A percentile compares a stretch with the other conserved stretches of the same genome.
phyloP scores from a whole-genome alignment of 2,797 vertebrate genomes.

The Crenichthys baileyi region DNA sequence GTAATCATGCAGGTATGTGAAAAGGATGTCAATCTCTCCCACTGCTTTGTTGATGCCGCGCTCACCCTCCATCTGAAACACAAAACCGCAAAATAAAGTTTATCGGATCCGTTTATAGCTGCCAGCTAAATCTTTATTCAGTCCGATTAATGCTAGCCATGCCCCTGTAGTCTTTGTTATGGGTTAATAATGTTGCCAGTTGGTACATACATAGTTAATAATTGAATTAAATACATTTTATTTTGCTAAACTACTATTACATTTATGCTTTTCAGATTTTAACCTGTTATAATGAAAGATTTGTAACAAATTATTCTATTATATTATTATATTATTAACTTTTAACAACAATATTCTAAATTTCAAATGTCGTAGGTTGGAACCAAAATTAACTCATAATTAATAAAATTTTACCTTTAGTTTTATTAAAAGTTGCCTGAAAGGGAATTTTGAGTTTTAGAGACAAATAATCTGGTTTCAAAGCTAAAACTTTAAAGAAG shows the following conservation, averaged over 20 bases:
- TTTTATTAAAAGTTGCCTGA: background rate
- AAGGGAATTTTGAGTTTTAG: background rate
- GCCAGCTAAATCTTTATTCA: background rate
- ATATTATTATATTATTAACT: too few species aligned
- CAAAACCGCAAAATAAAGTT: background rate
- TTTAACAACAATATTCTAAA: background rate
- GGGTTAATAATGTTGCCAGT: background rate
- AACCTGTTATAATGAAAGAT: background rate
- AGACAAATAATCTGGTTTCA: background rate
- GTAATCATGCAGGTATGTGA: conserved; percentile 64
- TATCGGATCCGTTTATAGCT: background rate
- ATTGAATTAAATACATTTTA: background rate
- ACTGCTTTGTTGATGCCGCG: conserved; percentile 58
- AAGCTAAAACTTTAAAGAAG: background rate
- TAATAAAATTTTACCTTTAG: background rate
- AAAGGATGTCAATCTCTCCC: conserved; percentile 72
- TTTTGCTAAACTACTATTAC: too few species aligned
- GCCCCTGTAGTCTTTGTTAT: background rate
- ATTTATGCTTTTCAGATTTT: background rate
- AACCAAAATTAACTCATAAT: background rate
- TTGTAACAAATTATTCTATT: background rate
- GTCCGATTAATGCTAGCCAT: too few species aligned
- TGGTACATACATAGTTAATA: background rate
- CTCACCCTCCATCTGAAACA: conserved; percentile 53
- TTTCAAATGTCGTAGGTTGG: background rate